Conservation (phyloP, 2,113 vertebrate species). For the Pionites leucogaster region DNA sequence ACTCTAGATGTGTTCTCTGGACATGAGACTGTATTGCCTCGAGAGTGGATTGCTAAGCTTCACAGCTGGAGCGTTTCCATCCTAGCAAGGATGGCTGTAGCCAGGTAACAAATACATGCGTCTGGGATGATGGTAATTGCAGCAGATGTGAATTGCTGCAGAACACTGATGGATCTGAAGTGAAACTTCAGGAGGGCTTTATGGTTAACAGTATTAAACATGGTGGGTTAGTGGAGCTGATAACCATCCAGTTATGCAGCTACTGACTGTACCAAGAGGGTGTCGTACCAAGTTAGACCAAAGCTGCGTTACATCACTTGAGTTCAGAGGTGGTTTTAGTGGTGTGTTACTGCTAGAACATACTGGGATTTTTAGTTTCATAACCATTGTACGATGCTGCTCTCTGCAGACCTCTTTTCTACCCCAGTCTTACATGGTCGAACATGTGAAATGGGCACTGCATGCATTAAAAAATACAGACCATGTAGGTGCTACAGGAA, state of each 20-base stretch:
- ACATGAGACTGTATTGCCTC: neutral
- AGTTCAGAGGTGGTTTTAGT: neutral
- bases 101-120: fast-evolving
- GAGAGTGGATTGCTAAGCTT: neutral
- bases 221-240: neutral
- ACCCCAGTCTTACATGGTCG: neutral
- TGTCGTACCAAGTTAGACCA: neutral
- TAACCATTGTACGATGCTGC: neutral
- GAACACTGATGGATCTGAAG: neutral
- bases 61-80: neutral
- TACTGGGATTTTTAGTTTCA: neutral
- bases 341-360: neutral
- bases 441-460: neutral
- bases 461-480: neutral
- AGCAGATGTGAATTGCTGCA: neutral
- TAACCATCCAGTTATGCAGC: neutral
- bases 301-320: fast-evolving
- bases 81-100: neutral
- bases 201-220: neutral
- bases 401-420: neutral
- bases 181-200: neutral
- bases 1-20: neutral
- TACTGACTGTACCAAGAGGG: too few species aligned
- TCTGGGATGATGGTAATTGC: fast-evolving
- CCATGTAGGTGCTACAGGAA: neutral